Base-by-base conservation (phyloP, 2,113 vertebrate species). In the Panurus biarmicus region DNA sequence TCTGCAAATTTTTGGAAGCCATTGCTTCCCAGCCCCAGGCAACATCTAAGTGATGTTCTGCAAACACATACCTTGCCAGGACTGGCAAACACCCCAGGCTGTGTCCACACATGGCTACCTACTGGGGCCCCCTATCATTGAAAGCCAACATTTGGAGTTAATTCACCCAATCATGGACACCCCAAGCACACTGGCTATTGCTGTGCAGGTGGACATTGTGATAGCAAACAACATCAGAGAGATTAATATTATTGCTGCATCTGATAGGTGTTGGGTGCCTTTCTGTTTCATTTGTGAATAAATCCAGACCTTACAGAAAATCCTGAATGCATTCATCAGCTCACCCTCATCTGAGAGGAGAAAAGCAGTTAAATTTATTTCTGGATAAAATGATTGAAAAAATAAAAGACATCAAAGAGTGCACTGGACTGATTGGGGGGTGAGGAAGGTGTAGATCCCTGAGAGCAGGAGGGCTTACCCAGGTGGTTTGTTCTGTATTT, bases 1-100 rank as follows among this genome's bases (percentile, higher is more conserved):
- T 87, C 71, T 95, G 66, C n/a, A 75, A 65, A 75, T 58, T 80
- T 71, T 95, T 87, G 81, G 81, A 91, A 89, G 70, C 28, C 53
- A 10, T 62, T 79, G 56, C 33, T 60, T 88, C 35, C 47, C 42
- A 80, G 73, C 85, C 72, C 33, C 36, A 31, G 67, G 82, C 75
- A 85, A n/a, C 24, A 47, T 66, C 29, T 42, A 65, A 76, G 75
- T 23, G 82, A 51, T 79, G 74, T 35, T 83, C 50, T 90, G 51
- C 78, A 88, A 88, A 89, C 45, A 0, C 38, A 12, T 33, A 60
- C 60, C 56, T 86, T 58, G 54, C 64, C 87, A 94, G 60, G 47
- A 35, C 88, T 70, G 51, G 45, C 53, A 85, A 66, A 54, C 20
- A 47, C 78, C 50, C 26, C 35, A 60, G 81, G 38, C 67, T 79